Evolutionary conservation across 2,888 invertebrate species (phyloP), one percentile per base, ranked within the genome.

Genomic region (Tachina fera): DNA sequence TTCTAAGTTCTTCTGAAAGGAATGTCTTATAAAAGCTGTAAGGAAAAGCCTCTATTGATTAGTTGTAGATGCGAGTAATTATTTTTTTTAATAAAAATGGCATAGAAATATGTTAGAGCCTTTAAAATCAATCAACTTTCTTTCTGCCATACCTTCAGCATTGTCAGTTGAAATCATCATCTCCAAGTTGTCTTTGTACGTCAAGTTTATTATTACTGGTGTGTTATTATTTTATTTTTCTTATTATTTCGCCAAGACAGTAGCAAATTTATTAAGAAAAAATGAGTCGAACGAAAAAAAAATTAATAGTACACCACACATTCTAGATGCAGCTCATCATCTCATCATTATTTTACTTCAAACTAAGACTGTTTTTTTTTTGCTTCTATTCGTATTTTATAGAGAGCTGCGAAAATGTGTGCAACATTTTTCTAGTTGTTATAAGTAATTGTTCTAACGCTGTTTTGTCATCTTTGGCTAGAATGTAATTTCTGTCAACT

Each of bases 401-500:
- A 49, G 70, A 56, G 68, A 65, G 74, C n/a, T 79, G 65, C 43
- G 60, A 79, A 83, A 86, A 75, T 85, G 85, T 85, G 82, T 85
- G 86, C 75, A 83, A 86, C 82, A 86, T 86, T 83, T 83, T 79
- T 83, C 83, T 79, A 82, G 83, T 86, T 86, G 86, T 86, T 86
- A 76, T 83, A 86, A 86, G 86, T 86, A 86, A 86, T 86, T 86
- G 86, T 86, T 86, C 86, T 86, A 86, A 86, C 86, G 86, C 86
- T 86, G 82, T 86, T 86, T 86, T 86, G 86, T 86, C 86, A 86
- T 83, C 86, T 83, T 83, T 79, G 75, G 70, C 79, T 86, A 79
- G 76, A 86, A 83, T 83, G 70, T 79, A 67, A 86, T 76, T 79
- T 86, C 78, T 83, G 78, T 85, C 79, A 65, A 61, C 60, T 43